Evolutionary conservation across 64 coral and sea anemone genomes (phyloP), one percentile per base, ranked within the genome.

Genomic region (Montipora capricornis): DNA sequence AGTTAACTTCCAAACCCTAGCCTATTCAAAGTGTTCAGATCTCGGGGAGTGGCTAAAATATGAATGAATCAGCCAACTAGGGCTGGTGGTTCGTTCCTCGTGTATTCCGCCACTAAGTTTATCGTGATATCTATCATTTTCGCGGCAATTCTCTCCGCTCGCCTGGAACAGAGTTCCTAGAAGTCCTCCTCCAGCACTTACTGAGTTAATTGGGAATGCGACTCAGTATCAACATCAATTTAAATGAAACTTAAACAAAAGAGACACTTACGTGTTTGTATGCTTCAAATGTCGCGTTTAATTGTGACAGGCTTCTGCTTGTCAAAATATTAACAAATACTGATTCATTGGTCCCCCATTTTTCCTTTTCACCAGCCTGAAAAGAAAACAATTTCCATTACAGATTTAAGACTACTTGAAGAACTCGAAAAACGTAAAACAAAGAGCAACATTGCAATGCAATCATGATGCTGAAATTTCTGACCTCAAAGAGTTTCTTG

Each of bases 311-410:
- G 29, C 75, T 95, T 68, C 89, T 79, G 19, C 74, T 80, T 26
- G 94, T 95, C 17, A 95, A 75, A 49, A 95, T 91, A 3, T 95
- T 67, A 46, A 91, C 68, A 64, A 95, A 95, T 15, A 91, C 75
- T 1, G 88, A 91, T 13, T 95, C 94, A n/a, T 95, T 82, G 48
- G 94, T 95, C 8, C 89, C 89, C 94, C 94, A 95, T 50, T 69
- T 95, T 13, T 86, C 80, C 47, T 78, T 78, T 52, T 93, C 92
- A 16, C 92, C 92, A 20, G 92, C 92, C 92, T 93, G 76, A 5
- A 78, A 37, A 2, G 76, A 1, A 5, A 6, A 8, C 17, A 76
- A 74, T 2, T 1, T 22, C 5, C 12, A 5, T 74, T 20, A 26
- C n/a, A 10, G 74, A 16, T 15, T 47, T 44, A 78, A 78, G 20